Percentiles rank a stretch among this genome's conserved stretches.
These are phyloP conservation scores for Asobara japonica DNA, from an alignment of 1,140 invertebrate species.

Conservation along the genomic window DNA sequence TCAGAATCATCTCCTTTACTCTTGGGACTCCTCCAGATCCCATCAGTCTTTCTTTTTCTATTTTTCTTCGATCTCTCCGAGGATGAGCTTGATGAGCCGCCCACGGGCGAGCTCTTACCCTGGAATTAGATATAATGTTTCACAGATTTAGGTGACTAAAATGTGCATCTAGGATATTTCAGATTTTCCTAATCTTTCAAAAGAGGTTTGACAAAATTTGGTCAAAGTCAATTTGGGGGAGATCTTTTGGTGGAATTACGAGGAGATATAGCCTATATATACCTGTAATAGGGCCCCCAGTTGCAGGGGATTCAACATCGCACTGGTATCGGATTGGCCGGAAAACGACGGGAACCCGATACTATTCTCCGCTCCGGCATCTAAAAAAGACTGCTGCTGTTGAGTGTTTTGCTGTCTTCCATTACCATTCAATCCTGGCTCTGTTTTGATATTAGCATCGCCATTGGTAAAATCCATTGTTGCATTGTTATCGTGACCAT, in stretches of 20 bases:
- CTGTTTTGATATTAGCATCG: slow-evolving; percentile 68
- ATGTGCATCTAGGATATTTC: too few relatives aligned
- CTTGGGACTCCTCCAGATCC: slow-evolving; percentile 68
- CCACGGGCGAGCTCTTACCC: slow-evolving; percentile 39
- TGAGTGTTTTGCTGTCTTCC: slow-evolving; percentile 48
- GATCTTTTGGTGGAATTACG: slow-evolving; percentile 32
- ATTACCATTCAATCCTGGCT: slow-evolving; percentile 63
- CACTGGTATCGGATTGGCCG: slow-evolving; percentile 65
- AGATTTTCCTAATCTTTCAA: too few relatives aligned
- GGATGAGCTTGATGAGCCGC: slow-evolving; percentile 18
- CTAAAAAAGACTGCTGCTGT: slow-evolving; percentile 67
- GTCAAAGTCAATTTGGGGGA: too few relatives aligned
- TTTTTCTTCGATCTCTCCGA: slow-evolving; percentile 52
- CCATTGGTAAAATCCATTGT: slow-evolving; percentile 66
- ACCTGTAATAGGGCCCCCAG: slow-evolving; percentile 54
- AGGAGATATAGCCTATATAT: slow-evolving; percentile 42
- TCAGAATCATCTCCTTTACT: slow-evolving; percentile 65
- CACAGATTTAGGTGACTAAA: too few relatives aligned
- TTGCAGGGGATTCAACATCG: slow-evolving; percentile 61
- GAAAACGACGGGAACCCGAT: slow-evolving; percentile 68
- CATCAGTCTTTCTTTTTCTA: slow-evolving; percentile 66
- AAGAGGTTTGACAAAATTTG: too few relatives aligned
- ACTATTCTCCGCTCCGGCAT: slow-evolving; percentile 68
- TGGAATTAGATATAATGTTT: too few relatives aligned
- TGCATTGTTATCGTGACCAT: slow-evolving; percentile 54